Evolutionary conservation across 2,888 invertebrate genomes (phyloP), one percentile per base, ranked within the genome.

Genomic region (Caenorhabditis sp.): DNA sequence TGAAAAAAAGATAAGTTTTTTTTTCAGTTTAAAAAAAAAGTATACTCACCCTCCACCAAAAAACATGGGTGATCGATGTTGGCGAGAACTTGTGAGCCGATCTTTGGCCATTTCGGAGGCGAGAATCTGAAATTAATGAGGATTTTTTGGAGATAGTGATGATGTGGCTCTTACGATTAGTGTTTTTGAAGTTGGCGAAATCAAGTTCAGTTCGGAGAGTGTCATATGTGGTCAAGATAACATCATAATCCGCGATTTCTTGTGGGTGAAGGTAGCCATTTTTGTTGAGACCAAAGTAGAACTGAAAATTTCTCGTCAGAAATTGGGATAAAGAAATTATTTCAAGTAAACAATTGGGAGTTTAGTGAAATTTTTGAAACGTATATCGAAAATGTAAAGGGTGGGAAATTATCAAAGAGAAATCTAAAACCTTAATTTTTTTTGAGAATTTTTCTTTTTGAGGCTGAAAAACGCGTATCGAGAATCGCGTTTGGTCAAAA

Each of bases 181-280:
- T 43, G 14, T 43, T 43, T 17, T 43, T 10, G 17, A 17, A 43
- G 71, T 91, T 90, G 0, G 91, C 91, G 78, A 91, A 91, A 83
- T 91, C 89, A 21, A 93, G 86, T 85, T 93, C 93, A 25, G 88
- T 89, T 58, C 91, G 89, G 1, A 93, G 88, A 0, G 91, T 91
- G 76, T 89, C 90, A 85, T 93, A 93, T 0, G 93, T 92, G 0
- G 92, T 92, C 14, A 93, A 89, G 0, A 93, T 92, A 49, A 93
- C 89, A 87, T 93, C 93, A 83, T 92, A 92, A 7, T 90, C 84
- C 7, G 91, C 91, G 64, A 93, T 88, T 52, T 90, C 89, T 12
- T 88, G 14, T 12, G 77, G 76, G 43, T 78, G 81, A 21, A 79
- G 63, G 64, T 77, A 81, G 25, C 81, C 82, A 31, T 77, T 72